Evolutionary conservation across 1,140 invertebrate genomes (phyloP).

Genomic region (Nylanderia fulva): DNA sequence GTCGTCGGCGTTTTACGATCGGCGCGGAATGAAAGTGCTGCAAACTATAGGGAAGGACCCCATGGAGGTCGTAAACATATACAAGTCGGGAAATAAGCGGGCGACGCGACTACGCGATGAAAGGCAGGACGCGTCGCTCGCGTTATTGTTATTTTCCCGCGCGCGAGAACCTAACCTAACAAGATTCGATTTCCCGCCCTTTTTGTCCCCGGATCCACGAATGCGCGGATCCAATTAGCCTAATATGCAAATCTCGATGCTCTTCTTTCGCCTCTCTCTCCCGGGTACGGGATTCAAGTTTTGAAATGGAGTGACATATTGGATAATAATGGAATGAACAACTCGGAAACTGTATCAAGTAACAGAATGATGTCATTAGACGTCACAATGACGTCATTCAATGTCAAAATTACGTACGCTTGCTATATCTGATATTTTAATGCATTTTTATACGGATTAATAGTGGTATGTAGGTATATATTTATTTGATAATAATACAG

Average conservation of each 20-base stretch:
- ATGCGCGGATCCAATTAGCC: background rate
- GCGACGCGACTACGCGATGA: slow-evolving; percentile 5
- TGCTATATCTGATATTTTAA: too few relatives aligned
- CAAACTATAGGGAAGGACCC: slow-evolving; percentile 23
- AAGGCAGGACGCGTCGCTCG: background rate
- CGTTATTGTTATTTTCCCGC: background rate
- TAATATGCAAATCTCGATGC: background rate
- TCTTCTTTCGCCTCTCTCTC: background rate
- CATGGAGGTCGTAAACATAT: slow-evolving; percentile 30
- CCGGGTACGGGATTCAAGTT: background rate
- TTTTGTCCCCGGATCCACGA: background rate
- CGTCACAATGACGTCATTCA: too few relatives aligned
- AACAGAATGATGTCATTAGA: too few relatives aligned
- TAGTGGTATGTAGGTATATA: too few relatives aligned
- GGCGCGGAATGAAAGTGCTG: slow-evolving; percentile 23
- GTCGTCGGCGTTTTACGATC: slow-evolving; percentile 37
- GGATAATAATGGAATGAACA: too few relatives aligned
- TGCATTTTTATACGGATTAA: too few relatives aligned
- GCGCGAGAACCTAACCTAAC: background rate
- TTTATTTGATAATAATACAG: too few relatives aligned
- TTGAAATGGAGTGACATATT: too few relatives aligned
- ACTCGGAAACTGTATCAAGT: too few relatives aligned
- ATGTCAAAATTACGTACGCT: too few relatives aligned
- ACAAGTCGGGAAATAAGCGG: slow-evolving; percentile 42
- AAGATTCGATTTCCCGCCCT: too few relatives aligned